Conservation (phyloP, 2,797 vertebrate genomes). For the Cossypha dichroa region DNA sequence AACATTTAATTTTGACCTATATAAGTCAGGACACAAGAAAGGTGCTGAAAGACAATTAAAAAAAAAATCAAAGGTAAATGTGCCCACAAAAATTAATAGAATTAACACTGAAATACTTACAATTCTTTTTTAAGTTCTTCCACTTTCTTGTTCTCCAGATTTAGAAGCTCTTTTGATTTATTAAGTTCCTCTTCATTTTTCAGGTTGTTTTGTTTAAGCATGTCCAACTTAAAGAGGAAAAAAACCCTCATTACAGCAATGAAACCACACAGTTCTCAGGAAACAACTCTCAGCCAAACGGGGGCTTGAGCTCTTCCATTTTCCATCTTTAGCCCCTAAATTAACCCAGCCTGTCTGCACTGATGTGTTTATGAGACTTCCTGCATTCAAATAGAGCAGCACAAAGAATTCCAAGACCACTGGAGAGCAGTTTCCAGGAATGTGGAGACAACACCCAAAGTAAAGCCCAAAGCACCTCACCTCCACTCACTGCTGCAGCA, state of each 20-base stretch:
- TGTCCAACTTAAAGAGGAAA: conserved; percentile 81
- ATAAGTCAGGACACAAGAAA: background rate
- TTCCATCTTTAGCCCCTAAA: background rate
- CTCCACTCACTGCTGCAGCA: background rate
- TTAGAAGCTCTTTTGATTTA: conserved; percentile 85
- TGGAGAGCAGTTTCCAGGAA: background rate
- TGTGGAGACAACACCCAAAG: background rate
- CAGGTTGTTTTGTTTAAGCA: conserved; percentile 83
- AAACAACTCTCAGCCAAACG: background rate
- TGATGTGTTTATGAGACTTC: background rate
- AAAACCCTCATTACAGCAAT: background rate
- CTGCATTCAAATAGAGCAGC: background rate
- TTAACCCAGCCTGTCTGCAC: background rate
- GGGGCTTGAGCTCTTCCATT: background rate
- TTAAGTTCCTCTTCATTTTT: conserved; percentile 85
- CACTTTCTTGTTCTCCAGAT: conserved; percentile 82
- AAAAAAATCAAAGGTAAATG: background rate
- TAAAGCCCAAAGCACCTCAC: background rate
- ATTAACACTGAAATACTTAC: conserved; percentile 79
- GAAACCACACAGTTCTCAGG: background rate
- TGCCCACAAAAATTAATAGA: background rate
- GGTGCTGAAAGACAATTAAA: background rate
- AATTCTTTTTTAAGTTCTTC: conserved; percentile 86
- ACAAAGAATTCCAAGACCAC: background rate
- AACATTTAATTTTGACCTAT: background rate